Base-by-base conservation (phyloP, 2,113 vertebrate species). In the Vulpes ferrilata region DNA sequence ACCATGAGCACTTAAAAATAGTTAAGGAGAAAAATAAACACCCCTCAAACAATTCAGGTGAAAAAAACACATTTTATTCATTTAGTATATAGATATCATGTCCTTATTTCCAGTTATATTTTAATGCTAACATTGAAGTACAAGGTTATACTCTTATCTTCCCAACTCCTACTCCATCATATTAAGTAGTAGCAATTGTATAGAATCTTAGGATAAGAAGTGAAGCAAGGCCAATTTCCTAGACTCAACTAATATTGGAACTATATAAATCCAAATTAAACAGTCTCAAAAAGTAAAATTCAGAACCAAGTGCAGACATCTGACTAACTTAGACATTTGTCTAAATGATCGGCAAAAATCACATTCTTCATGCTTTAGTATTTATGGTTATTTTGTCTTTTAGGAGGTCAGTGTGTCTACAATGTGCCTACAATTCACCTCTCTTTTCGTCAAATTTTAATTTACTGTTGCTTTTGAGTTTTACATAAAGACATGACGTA, bases 61-160 rank as follows among this genome's bases (percentile, higher is more conserved):
- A 53, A 85, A 43, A 97, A 93, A 81, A 94, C 90, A 80, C 3
- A 88, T 62, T 89, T 90, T 87, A 78, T 88, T 86, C 5, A 62
- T 53, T 93, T 87, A 62, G 12, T 64, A 62, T 35, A 4, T 74
- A 81, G 13, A 65, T 74, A 4, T 71, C 17, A 69, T 32, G 43
- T 25, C 15, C 7, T 85, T 84, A 69, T 79, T 84, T 89, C 25
- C 25, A 65, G 27, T 11, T 2, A 38, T 89, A 86, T 62, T 79
- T 60, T 86, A 8, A 96, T 78, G 15, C 23, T 79, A 93, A 60
- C 22, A 53, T 23, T 79, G 17, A 3, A 74, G 51, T 76, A 17
- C 35, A 16, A 92, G 3, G 20, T 10, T n/a, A 55, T 30, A 55
- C 78, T 64, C 7, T 11, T 93, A 19, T 51, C 57, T 88, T 88